phyloP scores from a whole-genome alignment of 2,888 invertebrate species.

The Epinotia bilunana region DNA sequence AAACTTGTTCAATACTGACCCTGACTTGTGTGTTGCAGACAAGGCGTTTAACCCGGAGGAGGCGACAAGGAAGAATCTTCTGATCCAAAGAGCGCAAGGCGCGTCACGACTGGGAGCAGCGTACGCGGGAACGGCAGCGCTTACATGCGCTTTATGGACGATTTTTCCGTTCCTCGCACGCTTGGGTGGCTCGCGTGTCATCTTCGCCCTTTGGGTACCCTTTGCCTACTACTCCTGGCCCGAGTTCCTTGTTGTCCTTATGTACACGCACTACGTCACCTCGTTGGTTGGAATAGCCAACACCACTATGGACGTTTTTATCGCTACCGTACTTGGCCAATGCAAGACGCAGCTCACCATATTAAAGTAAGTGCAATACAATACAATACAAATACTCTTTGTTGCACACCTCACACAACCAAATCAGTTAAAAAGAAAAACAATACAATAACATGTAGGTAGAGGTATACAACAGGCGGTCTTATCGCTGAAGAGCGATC shows the following conservation, averaged over 20 bases:
- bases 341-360: conserved; percentile 71
- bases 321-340: conserved; percentile 71
- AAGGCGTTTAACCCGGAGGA: conserved; percentile 31
- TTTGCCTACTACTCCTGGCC: conserved; percentile 49
- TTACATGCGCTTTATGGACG: conserved; percentile 53
- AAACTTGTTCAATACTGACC: neutral
- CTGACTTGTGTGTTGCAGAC: conserved; percentile 12
- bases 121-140: conserved; percentile 49
- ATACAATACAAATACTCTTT: no score
- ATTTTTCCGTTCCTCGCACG: conserved; percentile 48
- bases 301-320: conserved; percentile 78
- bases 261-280: conserved; percentile 74
- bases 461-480: no score
- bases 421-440: no score
- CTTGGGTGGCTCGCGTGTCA: conserved; percentile 45
- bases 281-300: conserved; percentile 78
- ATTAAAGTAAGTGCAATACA: conserved; percentile 61
- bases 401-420: no score
- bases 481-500: no score
- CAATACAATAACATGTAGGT: no score
- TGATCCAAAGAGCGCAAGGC: conserved; percentile 46
- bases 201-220: conserved; percentile 50
- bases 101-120: conserved; percentile 47
- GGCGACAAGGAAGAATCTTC: neutral
- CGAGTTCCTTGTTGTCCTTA: conserved; percentile 60